Percentiles rank a stretch among this genome's conserved stretches.
phyloP scores from a whole-genome alignment of 2,113 vertebrate genomes.

The Sinocyclocheilus anophthalmus region DNA sequence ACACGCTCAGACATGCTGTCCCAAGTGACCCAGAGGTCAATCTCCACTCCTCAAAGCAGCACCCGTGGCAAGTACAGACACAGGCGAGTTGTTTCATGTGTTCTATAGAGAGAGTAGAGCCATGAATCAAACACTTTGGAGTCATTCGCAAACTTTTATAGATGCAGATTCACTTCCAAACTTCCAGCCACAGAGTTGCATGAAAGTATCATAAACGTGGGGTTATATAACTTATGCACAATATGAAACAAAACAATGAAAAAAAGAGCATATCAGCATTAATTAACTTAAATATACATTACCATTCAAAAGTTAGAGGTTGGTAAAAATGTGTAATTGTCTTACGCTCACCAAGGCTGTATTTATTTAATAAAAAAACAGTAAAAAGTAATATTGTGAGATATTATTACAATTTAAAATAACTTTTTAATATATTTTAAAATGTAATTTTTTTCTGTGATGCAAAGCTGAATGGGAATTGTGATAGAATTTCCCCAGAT shows the following conservation, averaged over 20 bases:
- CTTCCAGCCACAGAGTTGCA: background rate
- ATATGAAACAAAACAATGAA: background rate
- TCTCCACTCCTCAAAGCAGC: constrained; percentile 1
- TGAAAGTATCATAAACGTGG: background rate
- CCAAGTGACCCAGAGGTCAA: constrained; percentile 1
- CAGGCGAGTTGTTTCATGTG: background rate
- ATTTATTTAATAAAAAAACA: background rate
- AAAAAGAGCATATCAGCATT: background rate
- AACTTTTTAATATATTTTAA: background rate
- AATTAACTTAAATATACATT: background rate
- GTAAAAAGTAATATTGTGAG: background rate
- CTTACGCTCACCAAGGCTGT: background rate
- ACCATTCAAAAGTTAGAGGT: background rate
- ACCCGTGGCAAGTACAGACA: background rate
- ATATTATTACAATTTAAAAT: too few species aligned
- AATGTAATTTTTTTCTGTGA: background rate
- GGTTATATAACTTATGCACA: background rate
- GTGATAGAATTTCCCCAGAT: background rate
- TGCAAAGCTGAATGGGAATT: background rate
- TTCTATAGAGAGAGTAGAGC: background rate
- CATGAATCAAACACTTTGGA: background rate
- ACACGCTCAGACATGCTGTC: constrained; percentile 38
- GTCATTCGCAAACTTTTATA: background rate
- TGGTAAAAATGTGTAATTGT: background rate
- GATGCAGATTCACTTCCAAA: background rate